These are phyloP conservation scores for Colletes gigas DNA, from an alignment of 1,140 invertebrate genomes.

Conservation along the genomic window DNA sequence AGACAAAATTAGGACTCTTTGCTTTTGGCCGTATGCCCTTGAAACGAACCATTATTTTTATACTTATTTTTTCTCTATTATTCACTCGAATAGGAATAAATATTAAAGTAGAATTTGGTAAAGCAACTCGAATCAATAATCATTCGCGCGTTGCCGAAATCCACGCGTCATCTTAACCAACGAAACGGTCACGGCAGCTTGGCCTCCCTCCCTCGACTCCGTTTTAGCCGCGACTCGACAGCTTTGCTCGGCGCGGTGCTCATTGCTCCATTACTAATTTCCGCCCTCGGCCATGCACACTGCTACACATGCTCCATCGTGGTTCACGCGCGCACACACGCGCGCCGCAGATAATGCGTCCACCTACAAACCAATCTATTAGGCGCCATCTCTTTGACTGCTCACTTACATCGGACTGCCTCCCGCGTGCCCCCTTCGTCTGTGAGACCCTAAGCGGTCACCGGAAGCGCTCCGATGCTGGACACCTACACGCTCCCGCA, in stretches of 20 bases:
- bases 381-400: conserved; percentile 81
- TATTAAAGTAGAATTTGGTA: neutral
- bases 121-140: neutral
- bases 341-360: conserved; percentile 76
- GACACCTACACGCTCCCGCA: conserved; percentile 75
- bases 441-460: conserved; percentile 65
- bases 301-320: conserved; percentile 31
- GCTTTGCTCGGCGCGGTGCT: conserved; percentile 70
- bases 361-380: conserved; percentile 82
- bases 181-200: conserved; percentile 60
- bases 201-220: conserved; percentile 6
- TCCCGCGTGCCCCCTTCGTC: conserved; percentile 36
- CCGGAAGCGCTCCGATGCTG: conserved; percentile 77
- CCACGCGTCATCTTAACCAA: conserved; percentile 58
- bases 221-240: conserved; percentile 45
- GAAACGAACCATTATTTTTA: too few relatives aligned
- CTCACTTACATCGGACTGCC: conserved; percentile 77
- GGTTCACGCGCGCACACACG: conserved; percentile 32
- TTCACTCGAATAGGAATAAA: too few relatives aligned
- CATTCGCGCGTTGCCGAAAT: conserved; percentile 28
- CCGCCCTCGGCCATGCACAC: conserved; percentile 69
- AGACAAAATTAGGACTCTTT: too few relatives aligned
- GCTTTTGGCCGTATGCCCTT: too few relatives aligned
- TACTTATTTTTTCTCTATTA: too few relatives aligned
- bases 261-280: conserved; percentile 80